A percentile compares a stretch with the other conserved stretches of the same genome.
Evolutionary conservation across 2,113 vertebrate species (phyloP).

Genomic region (Pteruthius melanotis): DNA sequence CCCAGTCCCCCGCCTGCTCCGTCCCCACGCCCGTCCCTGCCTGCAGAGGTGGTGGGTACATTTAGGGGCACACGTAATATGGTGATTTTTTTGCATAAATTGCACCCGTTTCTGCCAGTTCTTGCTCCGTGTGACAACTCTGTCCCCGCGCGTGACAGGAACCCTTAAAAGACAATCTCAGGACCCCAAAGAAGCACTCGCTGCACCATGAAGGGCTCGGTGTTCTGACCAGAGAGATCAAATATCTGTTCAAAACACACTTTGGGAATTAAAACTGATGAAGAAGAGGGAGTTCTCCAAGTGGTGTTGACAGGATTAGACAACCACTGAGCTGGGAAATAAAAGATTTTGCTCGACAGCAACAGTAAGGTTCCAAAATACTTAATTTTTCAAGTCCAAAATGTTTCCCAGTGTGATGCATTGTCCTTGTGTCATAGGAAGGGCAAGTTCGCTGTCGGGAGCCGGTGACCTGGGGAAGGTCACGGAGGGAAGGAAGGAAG

Average conservation of each 20-base stretch:
- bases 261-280: not conserved
- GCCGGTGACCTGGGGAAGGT: not conserved
- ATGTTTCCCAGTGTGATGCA: not conserved
- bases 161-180: not conserved
- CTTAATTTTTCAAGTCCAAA: not conserved
- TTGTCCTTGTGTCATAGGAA: not conserved
- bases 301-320: not conserved
- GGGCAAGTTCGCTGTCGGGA: not conserved
- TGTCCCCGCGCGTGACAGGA: not conserved
- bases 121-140: not conserved
- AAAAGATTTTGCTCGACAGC: not conserved
- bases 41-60: not conserved
- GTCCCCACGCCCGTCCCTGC: not conserved
- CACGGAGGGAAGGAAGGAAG: fast-evolving
- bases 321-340: not conserved
- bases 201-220: not conserved
- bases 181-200: not conserved
- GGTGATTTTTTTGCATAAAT: not conserved
- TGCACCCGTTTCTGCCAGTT: fast-evolving
- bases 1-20: fast-evolving
- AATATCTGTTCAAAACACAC: not conserved
- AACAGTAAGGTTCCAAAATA: not conserved
- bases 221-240: not conserved
- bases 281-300: not conserved
- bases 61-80: fast-evolving